Evolutionary conservation across 35 echinoderm and acorn worm species (phyloP).

Genomic region (Apostichopus parvimensis): DNA sequence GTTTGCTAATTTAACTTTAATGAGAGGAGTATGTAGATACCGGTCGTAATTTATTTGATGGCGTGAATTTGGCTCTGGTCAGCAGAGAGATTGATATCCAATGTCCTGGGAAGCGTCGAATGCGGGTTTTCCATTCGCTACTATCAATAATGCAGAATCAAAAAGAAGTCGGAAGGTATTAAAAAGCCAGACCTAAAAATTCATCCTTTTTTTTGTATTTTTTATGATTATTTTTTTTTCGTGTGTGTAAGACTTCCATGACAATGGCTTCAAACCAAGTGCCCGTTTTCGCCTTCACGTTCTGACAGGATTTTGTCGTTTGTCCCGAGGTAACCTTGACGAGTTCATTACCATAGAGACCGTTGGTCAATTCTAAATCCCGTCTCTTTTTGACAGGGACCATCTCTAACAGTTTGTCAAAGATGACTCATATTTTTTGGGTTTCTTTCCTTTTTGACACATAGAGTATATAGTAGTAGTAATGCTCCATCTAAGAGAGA

Average conservation of each 20-base stretch:
- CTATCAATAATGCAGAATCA: constrained; percentile 3
- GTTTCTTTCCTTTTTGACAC: not conserved
- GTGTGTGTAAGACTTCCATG: not conserved
- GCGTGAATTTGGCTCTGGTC: not conserved
- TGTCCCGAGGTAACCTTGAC: constrained; percentile 32
- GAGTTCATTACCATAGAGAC: constrained; percentile 32
- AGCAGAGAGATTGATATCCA: not conserved
- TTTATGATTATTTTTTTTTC: too few species aligned
- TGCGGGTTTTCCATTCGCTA: not conserved
- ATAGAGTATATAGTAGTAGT: too few species aligned
- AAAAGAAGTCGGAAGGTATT: not conserved
- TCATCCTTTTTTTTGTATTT: not conserved
- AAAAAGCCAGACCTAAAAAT: not conserved
- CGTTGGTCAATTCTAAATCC: constrained; percentile 23
- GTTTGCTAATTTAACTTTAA: too few species aligned
- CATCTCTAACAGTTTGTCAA: constrained; percentile 11
- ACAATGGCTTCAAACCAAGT: constrained; percentile 12
- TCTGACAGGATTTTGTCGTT: constrained; percentile 32
- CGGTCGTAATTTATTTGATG: too few species aligned
- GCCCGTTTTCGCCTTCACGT: constrained; percentile 6
- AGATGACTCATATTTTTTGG: constrained; percentile 30
- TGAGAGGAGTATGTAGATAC: too few species aligned
- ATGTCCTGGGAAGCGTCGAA: not conserved
- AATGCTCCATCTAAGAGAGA: not conserved
- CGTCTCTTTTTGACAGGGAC: constrained; percentile 33